These are phyloP conservation scores for Sarcophaga bullata DNA, from an alignment of 1,140 invertebrate genomes.

Conservation along the genomic window DNA sequence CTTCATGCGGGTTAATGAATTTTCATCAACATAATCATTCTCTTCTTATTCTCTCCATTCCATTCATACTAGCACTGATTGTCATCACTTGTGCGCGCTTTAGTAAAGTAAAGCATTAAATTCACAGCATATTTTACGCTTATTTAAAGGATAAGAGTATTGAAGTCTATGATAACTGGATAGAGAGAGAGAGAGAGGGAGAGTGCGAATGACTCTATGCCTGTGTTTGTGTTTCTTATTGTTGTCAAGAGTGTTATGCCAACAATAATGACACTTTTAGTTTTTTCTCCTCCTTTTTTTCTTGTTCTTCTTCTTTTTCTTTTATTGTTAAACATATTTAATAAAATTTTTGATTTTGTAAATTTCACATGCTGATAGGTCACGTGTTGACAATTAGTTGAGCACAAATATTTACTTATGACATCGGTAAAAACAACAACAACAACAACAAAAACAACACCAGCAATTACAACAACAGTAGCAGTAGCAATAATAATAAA, in stretches of 20 bases:
- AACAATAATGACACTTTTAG: conserved; percentile 28
- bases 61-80: background rate
- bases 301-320: background rate
- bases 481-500: too few relatives aligned
- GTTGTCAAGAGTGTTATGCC: background rate
- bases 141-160: background rate
- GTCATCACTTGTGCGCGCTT: background rate
- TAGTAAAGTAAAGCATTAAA: background rate
- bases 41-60: too few relatives aligned
- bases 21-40: conserved; percentile 3
- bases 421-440: background rate
- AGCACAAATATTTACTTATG: conserved; percentile 32
- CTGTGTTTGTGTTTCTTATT: background rate
- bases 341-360: conserved; percentile 19
- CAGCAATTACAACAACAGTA: too few relatives aligned
- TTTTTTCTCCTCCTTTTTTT: conserved; percentile 22
- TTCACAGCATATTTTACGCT: conserved; percentile 8
- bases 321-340: background rate
- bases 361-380: conserved; percentile 39
- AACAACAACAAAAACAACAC: too few relatives aligned
- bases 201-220: background rate
- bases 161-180: background rate
- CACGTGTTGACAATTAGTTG: conserved; percentile 39
- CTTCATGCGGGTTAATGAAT: conserved; percentile 40
- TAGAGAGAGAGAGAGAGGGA: background rate